Percentiles rank a stretch among this genome's conserved stretches.
Evolutionary conservation across 2,888 invertebrate genomes (phyloP).

Genomic region (Trypoxylon attenuatum): DNA sequence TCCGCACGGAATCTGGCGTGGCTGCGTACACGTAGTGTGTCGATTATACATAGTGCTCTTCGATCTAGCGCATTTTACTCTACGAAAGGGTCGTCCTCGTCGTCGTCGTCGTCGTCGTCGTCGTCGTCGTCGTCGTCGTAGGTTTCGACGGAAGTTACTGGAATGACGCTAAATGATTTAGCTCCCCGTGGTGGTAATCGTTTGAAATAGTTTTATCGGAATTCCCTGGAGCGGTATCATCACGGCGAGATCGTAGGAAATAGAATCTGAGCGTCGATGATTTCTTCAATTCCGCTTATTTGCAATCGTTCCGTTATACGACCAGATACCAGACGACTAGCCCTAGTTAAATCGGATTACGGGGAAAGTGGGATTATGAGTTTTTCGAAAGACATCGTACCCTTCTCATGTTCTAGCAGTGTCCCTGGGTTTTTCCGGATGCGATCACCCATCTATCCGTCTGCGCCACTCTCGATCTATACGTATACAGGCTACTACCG

Average conservation of each 20-base stretch:
- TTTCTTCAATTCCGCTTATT: slow-evolving; percentile 41
- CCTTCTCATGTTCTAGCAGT: slow-evolving; percentile 11
- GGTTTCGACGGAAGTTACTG: too few relatives aligned
- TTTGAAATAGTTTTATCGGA: slow-evolving; percentile 8
- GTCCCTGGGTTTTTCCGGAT: slow-evolving; percentile 41
- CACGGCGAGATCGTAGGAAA: slow-evolving; percentile 17
- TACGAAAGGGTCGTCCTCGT: too few relatives aligned
- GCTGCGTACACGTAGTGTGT: too few relatives aligned
- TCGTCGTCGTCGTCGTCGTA: too few relatives aligned
- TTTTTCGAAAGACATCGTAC: slow-evolving; percentile 54
- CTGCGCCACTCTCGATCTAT: background rate
- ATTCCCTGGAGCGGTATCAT: slow-evolving; percentile 23
- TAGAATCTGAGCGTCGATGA: slow-evolving; percentile 36
- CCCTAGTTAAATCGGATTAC: slow-evolving; percentile 60
- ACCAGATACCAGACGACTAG: slow-evolving; percentile 35
- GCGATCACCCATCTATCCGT: slow-evolving; percentile 35
- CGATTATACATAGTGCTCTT: too few relatives aligned
- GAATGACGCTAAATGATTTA: too few relatives aligned
- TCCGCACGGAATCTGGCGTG: too few relatives aligned
- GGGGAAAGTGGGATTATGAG: slow-evolving; percentile 56
- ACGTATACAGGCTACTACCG: slow-evolving; percentile 13
- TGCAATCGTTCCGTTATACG: slow-evolving; percentile 44
- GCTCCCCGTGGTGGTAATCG: too few relatives aligned
- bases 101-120: too few relatives aligned
- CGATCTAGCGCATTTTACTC: too few relatives aligned